Conservation (phyloP, 2,797 vertebrate species). For the Falco berigora region DNA sequence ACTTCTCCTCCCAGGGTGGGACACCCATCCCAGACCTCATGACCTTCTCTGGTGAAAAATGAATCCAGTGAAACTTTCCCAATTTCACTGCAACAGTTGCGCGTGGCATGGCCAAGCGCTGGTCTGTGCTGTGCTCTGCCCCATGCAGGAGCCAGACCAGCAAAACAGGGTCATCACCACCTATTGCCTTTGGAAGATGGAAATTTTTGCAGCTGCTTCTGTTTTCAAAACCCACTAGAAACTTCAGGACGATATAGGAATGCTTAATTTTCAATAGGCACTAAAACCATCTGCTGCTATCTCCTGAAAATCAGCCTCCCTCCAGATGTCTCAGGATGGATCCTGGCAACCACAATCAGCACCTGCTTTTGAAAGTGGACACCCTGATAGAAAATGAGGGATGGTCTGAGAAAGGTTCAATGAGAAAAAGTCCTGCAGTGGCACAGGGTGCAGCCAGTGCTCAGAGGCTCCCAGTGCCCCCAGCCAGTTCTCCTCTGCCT, state of each 20-base stretch:
- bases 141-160: accelerated
- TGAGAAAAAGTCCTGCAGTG: neutral
- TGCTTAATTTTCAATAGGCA: neutral
- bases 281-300: neutral
- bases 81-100: accelerated
- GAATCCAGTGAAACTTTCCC: neutral
- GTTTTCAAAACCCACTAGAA: neutral
- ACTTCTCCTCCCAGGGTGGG: neutral
- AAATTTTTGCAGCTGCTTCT: neutral
- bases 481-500: neutral
- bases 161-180: neutral
- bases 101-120: accelerated
- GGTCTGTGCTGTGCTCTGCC: neutral
- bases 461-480: neutral
- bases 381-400: neutral
- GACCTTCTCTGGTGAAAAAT: slow-evolving; percentile 8
- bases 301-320: neutral
- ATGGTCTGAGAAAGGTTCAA: neutral
- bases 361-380: neutral
- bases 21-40: neutral
- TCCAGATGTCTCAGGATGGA: neutral
- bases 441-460: neutral
- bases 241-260: neutral
- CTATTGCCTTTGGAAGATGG: neutral
- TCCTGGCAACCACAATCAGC: neutral